phyloP scores from a whole-genome alignment of 1,140 invertebrate genomes.

The Tribolium castaneum region DNA sequence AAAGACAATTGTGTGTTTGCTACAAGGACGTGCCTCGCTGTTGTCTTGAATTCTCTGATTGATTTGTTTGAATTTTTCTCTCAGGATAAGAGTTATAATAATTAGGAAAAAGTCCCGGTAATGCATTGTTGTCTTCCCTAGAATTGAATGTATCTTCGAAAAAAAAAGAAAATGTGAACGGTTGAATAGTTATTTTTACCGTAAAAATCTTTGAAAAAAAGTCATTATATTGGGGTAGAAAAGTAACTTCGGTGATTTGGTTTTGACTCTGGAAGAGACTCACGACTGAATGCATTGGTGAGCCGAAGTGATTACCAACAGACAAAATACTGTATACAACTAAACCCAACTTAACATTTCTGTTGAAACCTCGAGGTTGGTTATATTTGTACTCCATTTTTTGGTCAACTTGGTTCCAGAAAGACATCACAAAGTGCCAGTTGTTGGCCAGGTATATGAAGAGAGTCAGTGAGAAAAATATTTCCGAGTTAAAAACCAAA shows the following conservation, averaged over 20 bases:
- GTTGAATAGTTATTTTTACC: background rate
- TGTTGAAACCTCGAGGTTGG: background rate
- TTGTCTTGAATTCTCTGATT: background rate
- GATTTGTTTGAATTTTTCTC: background rate
- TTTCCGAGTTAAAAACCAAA: background rate
- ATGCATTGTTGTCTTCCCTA: constrained; percentile 10
- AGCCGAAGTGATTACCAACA: background rate
- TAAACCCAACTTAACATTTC: background rate
- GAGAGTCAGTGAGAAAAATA: background rate
- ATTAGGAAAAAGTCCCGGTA: background rate
- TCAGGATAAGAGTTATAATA: background rate
- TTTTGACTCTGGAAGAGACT: background rate
- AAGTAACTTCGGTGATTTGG: background rate
- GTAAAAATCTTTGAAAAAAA: constrained; percentile 5
- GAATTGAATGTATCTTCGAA: background rate
- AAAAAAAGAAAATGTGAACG: background rate
- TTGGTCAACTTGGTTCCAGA: background rate
- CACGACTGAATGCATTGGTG: background rate
- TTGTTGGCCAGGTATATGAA: background rate
- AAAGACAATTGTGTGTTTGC: background rate
- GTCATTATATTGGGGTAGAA: background rate
- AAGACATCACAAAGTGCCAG: background rate
- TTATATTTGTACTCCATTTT: background rate
- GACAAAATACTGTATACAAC: background rate
- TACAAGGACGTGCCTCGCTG: background rate